Evolutionary conservation across 2,113 vertebrate species (phyloP).

Genomic region (Lipophrys pholis): DNA sequence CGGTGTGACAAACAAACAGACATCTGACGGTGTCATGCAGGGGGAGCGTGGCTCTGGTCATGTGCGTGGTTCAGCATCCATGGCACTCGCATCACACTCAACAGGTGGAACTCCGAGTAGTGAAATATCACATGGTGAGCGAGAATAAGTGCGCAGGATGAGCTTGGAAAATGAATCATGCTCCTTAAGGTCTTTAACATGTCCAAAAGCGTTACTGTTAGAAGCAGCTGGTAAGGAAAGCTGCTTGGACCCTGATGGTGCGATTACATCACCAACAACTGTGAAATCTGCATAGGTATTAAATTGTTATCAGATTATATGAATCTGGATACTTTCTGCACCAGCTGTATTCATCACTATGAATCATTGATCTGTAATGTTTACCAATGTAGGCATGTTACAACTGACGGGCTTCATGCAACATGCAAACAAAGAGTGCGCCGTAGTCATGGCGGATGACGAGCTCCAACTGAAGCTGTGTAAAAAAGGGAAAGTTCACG

Average conservation of each 20-base stretch:
- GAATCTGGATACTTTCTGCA: too few species aligned
- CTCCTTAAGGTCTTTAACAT: conserved; percentile 2
- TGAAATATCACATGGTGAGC: conserved; percentile 26
- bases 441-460: too few species aligned
- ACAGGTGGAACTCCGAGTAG: conserved; percentile 34
- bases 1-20: conserved; percentile 36
- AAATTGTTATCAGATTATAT: not conserved
- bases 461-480: too few species aligned
- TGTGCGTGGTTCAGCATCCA: conserved; percentile 18
- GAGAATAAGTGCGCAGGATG: conserved; percentile 3
- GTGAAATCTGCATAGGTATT: not conserved
- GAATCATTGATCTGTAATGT: too few species aligned
- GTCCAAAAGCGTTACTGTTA: not conserved
- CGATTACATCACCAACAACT: conserved; percentile 6
- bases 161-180: conserved; percentile 5
- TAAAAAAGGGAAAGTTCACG: too few species aligned
- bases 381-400: too few species aligned
- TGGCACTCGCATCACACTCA: conserved; percentile 9
- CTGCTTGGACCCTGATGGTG: not conserved
- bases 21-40: conserved; percentile 11
- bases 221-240: conserved; percentile 13
- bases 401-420: too few species aligned
- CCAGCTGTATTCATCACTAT: too few species aligned
- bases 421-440: too few species aligned
- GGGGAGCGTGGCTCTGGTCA: conserved; percentile 28